Base-by-base conservation (phyloP, 2,797 vertebrate genomes). In the Hippoglossus hippoglossus region DNA sequence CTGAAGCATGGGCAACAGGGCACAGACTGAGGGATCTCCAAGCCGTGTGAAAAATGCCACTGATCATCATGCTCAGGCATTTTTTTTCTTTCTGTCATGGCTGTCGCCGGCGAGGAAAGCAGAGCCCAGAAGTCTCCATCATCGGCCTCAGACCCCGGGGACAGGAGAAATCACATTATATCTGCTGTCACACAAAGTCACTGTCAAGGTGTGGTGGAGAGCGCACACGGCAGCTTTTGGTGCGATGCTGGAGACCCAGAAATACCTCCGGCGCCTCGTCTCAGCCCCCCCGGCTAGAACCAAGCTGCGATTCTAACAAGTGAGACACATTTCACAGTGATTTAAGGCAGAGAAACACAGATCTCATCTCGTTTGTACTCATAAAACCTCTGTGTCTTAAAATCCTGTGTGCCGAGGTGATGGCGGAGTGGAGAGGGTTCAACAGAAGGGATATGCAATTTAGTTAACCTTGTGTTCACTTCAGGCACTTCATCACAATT, bases 171-270 rank as follows among this genome's bases (percentile, higher is more conserved):
- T 94, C 93, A 92, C 89, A 92, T 91, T 92, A 91, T 89, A 93
- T 93, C 89, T 91, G 87, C 89, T 94, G 92, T 94, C 92, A 94
- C 84, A 92, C 84, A 87, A 88, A 92, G 83, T 92, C 91, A 91
- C 89, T 89, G 89, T 93, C 91, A 92, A 92, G 89, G 91, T 92
- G 87, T 84, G 86, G 80, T 50, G 57, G 85, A 86, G 80, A 81
- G 82, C 84, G 81, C 77, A 41, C 80, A 36, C 77, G 52, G 80
- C 71, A 58, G 80, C 83, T 87, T 87, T 77, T 65, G 86, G 80
- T 83, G 87, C 71, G 85, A 83, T 77, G 83, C 81, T 26, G 71
- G 72, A 89, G 84, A 90, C 82, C 82, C 88, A 88, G 77, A 91
- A 87, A 92, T 83, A 92, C 80, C 85, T 86, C 72, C 46, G 83